Conservation (phyloP, 2,113 vertebrate species). For the Menura novaehollandiae region DNA sequence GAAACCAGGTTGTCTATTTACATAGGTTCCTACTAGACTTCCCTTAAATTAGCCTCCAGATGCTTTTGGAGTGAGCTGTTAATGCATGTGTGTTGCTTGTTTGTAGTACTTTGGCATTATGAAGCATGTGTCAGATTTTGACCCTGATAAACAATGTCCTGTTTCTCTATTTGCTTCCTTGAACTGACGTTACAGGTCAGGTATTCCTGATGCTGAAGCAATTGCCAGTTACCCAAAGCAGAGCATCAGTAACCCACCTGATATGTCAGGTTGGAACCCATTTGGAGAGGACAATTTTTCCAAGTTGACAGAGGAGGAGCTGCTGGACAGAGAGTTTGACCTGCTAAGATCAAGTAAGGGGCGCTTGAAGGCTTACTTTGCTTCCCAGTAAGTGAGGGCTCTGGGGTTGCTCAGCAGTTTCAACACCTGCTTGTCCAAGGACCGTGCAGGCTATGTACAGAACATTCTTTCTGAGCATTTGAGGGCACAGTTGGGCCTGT, state of each 20-base stretch:
- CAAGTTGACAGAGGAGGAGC: conserved; percentile 93
- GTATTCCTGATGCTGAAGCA: conserved; percentile 72
- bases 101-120: neutral
- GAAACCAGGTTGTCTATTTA: neutral
- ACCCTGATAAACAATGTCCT: neutral
- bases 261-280: conserved; percentile 97
- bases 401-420: conserved; percentile 47
- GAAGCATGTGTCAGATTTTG: neutral
- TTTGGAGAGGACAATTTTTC: conserved; percentile 99
- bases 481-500: conserved; percentile 65
- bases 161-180: neutral
- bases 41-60: neutral
- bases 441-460: conserved; percentile 16
- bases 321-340: conserved; percentile 97
- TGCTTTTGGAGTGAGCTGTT: neutral
- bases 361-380: conserved; percentile 82
- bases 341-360: conserved; percentile 97
- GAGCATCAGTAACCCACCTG: conserved; percentile 85
- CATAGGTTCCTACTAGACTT: neutral
- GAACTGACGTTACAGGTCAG: conserved; percentile 62
- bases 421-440: conserved; percentile 37
- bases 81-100: neutral
- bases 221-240: conserved; percentile 73
- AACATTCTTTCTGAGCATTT: conserved; percentile 72
- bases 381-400: conserved; percentile 75